Evolutionary conservation across 2,113 vertebrate genomes (phyloP).

Genomic region (Trogon surrucura): DNA sequence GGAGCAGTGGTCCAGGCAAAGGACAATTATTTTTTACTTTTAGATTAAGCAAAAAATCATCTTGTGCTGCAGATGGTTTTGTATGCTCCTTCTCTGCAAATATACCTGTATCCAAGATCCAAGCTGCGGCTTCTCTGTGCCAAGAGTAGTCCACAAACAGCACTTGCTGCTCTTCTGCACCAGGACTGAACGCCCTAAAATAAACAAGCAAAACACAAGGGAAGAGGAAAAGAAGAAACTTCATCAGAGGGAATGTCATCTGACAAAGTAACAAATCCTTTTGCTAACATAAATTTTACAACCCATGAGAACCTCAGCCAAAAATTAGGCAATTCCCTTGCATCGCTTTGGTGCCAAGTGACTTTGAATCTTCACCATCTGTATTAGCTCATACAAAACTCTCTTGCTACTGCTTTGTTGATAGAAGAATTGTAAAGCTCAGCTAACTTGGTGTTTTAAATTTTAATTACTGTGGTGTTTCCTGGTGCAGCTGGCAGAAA

Average conservation of each 20-base stretch:
- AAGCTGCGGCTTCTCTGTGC: not conserved
- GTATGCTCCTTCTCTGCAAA: not conserved
- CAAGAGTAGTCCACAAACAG: not conserved
- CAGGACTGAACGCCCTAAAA: not conserved
- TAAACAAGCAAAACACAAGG: not conserved
- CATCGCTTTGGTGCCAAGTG: not conserved
- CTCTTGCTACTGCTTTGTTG: not conserved
- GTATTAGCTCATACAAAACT: not conserved
- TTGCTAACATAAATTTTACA: not conserved
- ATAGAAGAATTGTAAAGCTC: not conserved
- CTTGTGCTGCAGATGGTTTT: not conserved
- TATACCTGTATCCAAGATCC: not conserved
- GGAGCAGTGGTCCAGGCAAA: not conserved
- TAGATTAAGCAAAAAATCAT: not conserved
- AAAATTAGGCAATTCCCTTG: constrained; percentile 3
- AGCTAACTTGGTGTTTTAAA: not conserved
- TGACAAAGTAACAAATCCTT: constrained; percentile 6
- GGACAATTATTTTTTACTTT: not conserved
- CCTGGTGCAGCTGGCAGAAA: not conserved
- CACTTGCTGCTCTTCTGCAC: not conserved
- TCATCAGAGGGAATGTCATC: not conserved
- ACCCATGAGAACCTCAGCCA: not conserved
- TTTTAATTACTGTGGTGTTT: not conserved
- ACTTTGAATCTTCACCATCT: not conserved
- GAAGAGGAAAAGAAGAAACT: not conserved